These are phyloP conservation scores for Phaetusa simplex DNA, from an alignment of 2,113 vertebrate genomes.

Conservation along the genomic window DNA sequence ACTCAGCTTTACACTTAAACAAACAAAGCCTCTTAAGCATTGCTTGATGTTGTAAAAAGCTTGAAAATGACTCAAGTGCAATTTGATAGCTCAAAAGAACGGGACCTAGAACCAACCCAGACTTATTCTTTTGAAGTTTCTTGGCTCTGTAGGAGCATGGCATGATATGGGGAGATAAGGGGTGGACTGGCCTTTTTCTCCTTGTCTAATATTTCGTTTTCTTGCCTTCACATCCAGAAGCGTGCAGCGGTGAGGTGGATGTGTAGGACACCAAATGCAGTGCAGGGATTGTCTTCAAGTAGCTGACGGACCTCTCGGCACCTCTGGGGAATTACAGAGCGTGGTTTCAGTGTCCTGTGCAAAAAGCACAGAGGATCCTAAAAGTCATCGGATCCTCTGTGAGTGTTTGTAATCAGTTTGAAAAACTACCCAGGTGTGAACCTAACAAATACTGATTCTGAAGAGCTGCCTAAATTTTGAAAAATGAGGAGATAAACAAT, in stretches of 20 bases:
- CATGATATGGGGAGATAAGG: not conserved
- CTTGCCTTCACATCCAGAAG: not conserved
- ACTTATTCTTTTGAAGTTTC: not conserved
- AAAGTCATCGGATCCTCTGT: not conserved
- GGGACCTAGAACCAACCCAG: not conserved
- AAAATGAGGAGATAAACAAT: not conserved
- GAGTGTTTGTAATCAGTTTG: not conserved
- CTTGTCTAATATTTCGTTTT: not conserved
- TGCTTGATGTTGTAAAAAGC: not conserved
- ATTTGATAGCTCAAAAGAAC: not conserved
- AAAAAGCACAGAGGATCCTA: not conserved
- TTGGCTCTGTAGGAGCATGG: not conserved
- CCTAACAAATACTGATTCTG: not conserved
- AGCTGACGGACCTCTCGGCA: not conserved
- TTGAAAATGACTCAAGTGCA: not conserved
- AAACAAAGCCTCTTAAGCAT: not conserved
- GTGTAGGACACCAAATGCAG: not conserved
- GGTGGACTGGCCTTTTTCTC: not conserved
- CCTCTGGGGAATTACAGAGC: not conserved
- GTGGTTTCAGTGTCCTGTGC: not conserved
- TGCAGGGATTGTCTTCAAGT: not conserved
- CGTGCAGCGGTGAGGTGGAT: not conserved
- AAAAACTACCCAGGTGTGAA: not conserved
- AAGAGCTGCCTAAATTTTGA: not conserved
- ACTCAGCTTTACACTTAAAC: not conserved